Base-by-base conservation (phyloP, 2,888 invertebrate genomes). In the Dolichopus griseipennis region DNA sequence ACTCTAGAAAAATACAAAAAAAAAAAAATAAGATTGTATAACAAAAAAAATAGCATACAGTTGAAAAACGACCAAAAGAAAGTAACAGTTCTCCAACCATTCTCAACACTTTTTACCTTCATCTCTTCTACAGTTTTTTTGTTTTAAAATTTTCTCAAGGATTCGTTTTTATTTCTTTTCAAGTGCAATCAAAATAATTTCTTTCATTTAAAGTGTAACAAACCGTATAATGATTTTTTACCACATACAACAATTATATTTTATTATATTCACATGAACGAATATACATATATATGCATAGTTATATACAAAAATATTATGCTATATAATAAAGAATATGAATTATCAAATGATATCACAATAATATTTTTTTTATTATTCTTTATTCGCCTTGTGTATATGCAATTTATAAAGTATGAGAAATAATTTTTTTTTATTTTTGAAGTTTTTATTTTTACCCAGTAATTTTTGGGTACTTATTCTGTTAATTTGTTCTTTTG, bases 181-280 rank as follows among this genome's bases (percentile, higher is more conserved):
- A 63, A 63, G 63, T 63, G 27, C 18, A 63, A 63, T 63, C 63
- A 63, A 63, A 63, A 63, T 63, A 63, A 63, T 63, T 63, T 63
- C 27, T 63, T 63, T 63, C 63, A 63, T 63, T 63, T 27, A 63
- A 27, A 63, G 63, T 63, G 63, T 63, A 63, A 63, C 63, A 63
- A 63, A 63, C 63, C 63, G 18, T 63, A 27, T 63, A 63, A 63
- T 63, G 15, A 63, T 27, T 63, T 27, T 63, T 27, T 22, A 62
- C 62, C 62, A 12, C 62, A 62, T 52, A 52, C 52, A 52, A 52
- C 52, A 52, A 52, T 52, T 52, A 52, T 41, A 9, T 41, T 41
- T 41, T 41, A 41, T 27, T 4, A 27, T 37, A 37, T 37, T 37
- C 37, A 37, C 8, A 8, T 37, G 27, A 4, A 41, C 15, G 15